These are phyloP conservation scores for Drosophila takahashii DNA, from an alignment of 1,140 invertebrate genomes.

Conservation along the genomic window DNA sequence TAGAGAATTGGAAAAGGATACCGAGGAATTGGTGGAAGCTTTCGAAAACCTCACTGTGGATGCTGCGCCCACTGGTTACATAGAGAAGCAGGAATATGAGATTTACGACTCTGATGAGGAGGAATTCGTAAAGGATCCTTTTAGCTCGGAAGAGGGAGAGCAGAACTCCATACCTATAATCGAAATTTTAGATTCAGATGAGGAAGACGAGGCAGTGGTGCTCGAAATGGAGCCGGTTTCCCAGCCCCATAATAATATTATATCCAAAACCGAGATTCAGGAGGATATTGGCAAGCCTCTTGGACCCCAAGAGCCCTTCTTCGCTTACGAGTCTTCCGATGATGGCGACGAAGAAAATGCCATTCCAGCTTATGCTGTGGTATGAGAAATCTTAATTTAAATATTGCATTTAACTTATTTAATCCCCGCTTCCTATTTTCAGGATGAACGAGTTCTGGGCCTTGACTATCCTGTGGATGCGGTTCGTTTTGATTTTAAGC, in stretches of 20 bases:
- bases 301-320: neutral
- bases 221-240: neutral
- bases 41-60: neutral
- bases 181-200: neutral
- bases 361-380: slow-evolving; percentile 54
- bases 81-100: neutral
- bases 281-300: neutral
- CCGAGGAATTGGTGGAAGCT: neutral
- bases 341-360: slow-evolving; percentile 46
- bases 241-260: neutral
- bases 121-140: neutral
- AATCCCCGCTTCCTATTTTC: neutral
- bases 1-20: neutral
- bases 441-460: slow-evolving; percentile 50
- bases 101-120: neutral
- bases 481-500: slow-evolving; percentile 40
- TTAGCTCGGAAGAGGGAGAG: neutral
- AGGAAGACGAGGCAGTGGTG: neutral
- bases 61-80: neutral
- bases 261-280: neutral
- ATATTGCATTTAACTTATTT: neutral
- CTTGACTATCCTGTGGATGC: slow-evolving; percentile 62
- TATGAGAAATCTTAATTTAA: slow-evolving; percentile 2
- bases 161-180: neutral
- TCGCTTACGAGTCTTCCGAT: slow-evolving; percentile 23